Percentiles rank a stretch among this genome's conserved stretches.
phyloP scores from a whole-genome alignment of 2,888 invertebrate species.

The Hofmannophila pseudospretella region DNA sequence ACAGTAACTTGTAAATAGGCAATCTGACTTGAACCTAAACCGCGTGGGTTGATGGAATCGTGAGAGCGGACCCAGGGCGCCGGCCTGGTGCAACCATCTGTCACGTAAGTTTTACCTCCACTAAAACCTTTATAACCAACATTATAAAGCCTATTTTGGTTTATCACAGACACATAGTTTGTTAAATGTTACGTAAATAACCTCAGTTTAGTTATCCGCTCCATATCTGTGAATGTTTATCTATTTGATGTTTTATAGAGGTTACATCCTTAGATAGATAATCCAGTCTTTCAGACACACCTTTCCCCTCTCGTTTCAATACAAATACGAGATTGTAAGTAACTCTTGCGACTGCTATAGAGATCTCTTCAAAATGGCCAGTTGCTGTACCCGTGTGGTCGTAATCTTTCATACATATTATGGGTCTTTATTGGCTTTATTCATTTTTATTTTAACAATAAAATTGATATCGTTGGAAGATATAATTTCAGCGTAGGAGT shows the following conservation, averaged over 20 bases:
- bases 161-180: slow-evolving; percentile 16
- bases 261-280: slow-evolving; percentile 30
- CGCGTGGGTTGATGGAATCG: slow-evolving; percentile 45
- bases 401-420: slow-evolving; percentile 22
- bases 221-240: slow-evolving; percentile 40
- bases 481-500: slow-evolving; percentile 11
- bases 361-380: slow-evolving; percentile 19
- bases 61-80: slow-evolving; percentile 44
- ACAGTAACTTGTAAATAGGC: slow-evolving; percentile 11
- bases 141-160: slow-evolving; percentile 19
- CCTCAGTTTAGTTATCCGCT: slow-evolving; percentile 30
- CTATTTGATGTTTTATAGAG: slow-evolving; percentile 39
- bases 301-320: neutral
- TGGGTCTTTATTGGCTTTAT: slow-evolving; percentile 16
- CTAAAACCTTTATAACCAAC: slow-evolving; percentile 17
- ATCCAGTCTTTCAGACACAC: slow-evolving; percentile 14
- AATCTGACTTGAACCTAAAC: slow-evolving; percentile 18
- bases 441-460: slow-evolving; percentile 17
- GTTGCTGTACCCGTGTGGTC: slow-evolving; percentile 19
- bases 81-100: slow-evolving; percentile 24
- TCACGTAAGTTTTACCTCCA: slow-evolving; percentile 17
- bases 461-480: slow-evolving; percentile 13
- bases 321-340: neutral
- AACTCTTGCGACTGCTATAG: slow-evolving; percentile 8
- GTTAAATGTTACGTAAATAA: slow-evolving; percentile 35